These are phyloP conservation scores for Neoscelio sp. DNA, from an alignment of 2,888 invertebrate genomes.

Conservation along the genomic window DNA sequence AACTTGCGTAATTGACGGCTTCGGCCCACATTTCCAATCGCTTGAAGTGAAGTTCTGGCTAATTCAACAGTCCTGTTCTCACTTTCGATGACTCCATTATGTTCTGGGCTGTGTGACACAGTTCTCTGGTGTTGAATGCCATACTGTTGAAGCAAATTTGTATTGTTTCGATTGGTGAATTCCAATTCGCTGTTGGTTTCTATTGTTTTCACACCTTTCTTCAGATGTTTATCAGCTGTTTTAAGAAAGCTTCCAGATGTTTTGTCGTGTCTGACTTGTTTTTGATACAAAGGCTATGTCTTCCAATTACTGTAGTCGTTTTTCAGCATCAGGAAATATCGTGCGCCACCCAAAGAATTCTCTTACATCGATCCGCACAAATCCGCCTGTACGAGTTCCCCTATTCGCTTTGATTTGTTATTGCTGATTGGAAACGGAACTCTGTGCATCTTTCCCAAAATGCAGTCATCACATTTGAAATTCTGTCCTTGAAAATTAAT, in stretches of 20 bases:
- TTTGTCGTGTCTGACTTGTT: slow-evolving; percentile 34
- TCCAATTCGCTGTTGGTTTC: neutral
- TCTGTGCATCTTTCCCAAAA: too few relatives aligned
- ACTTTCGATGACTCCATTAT: slow-evolving; percentile 50
- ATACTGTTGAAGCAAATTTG: neutral
- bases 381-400: slow-evolving; percentile 61
- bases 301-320: slow-evolving; percentile 38
- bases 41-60: slow-evolving; percentile 36
- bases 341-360: too few relatives aligned
- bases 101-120: slow-evolving; percentile 32
- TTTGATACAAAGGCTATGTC: slow-evolving; percentile 30
- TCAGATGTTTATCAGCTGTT: slow-evolving; percentile 16
- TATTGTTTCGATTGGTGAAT: neutral
- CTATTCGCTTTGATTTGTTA: too few relatives aligned
- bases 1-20: slow-evolving; percentile 23
- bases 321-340: too few relatives aligned
- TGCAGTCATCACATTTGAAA: too few relatives aligned
- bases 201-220: neutral
- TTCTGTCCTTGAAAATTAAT: too few relatives aligned
- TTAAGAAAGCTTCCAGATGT: slow-evolving; percentile 19
- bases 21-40: slow-evolving; percentile 28
- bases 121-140: slow-evolving; percentile 19
- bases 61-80: slow-evolving; percentile 48
- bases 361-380: slow-evolving; percentile 61
- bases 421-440: too few relatives aligned